phyloP scores from a whole-genome alignment of 2,888 invertebrate genomes.

The Ceraclea dissimilis region DNA sequence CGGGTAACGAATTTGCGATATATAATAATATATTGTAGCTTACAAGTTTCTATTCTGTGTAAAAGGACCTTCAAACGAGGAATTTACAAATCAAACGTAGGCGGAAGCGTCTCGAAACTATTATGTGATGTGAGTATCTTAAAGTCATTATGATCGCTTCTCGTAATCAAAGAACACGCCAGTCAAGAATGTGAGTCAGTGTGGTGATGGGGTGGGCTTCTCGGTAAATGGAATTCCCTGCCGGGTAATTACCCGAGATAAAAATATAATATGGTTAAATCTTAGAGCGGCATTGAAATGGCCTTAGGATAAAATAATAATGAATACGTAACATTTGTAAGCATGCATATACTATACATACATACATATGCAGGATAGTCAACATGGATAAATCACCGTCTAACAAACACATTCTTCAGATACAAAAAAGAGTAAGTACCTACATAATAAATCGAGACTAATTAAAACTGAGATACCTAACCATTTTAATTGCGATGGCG shows the following conservation, averaged over 20 bases:
- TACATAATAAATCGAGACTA: too few species aligned
- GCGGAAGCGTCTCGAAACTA: not conserved
- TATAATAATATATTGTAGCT: too few species aligned
- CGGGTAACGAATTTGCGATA: too few species aligned
- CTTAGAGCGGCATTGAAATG: not conserved
- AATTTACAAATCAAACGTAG: not conserved
- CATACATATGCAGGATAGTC: too few species aligned
- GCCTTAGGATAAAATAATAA: not conserved
- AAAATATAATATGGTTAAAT: not conserved
- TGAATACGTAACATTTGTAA: too few species aligned
- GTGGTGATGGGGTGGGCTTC: not conserved
- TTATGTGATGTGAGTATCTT: not conserved
- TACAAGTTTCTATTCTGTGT: not conserved
- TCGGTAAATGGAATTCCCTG: constrained; percentile 2
- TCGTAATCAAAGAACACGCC: not conserved
- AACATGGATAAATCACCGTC: too few species aligned
- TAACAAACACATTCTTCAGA: too few species aligned
- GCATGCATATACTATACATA: too few species aligned
- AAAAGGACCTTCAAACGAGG: constrained; percentile 1
- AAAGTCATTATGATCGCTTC: not conserved
- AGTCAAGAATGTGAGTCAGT: too few species aligned
- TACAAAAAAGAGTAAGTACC: too few species aligned
- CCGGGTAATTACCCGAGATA: not conserved
- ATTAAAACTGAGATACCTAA: too few species aligned
- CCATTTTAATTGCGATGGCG: too few species aligned